phyloP scores from a whole-genome alignment of 2,113 vertebrate species.

The Toxotes jaculatrix region DNA sequence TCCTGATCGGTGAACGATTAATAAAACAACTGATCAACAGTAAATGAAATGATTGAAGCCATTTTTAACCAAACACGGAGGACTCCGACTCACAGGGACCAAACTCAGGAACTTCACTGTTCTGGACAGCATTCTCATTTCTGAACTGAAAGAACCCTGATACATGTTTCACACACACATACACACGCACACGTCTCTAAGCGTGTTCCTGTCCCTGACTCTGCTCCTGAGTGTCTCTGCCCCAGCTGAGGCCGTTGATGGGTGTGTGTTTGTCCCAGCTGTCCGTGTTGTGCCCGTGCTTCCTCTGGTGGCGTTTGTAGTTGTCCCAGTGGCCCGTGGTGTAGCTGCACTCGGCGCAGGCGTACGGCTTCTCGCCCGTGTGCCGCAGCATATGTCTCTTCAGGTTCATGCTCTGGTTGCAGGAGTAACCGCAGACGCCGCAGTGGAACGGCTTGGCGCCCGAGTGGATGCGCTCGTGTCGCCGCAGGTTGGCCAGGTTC shows the following conservation, averaged over 20 bases:
- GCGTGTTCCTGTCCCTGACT: slow-evolving; percentile 32
- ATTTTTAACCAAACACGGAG: no score
- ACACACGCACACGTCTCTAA: slow-evolving; percentile 31
- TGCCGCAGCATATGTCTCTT: slow-evolving; percentile 97
- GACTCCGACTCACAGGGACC: no score
- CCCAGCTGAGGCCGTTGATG: slow-evolving; percentile 44
- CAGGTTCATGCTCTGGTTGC: slow-evolving; percentile 99
- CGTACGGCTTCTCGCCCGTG: slow-evolving; percentile 94
- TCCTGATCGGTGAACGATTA: no score
- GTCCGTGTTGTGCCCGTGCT: slow-evolving; percentile 89
- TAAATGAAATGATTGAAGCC: background rate
- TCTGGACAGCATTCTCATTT: no score
- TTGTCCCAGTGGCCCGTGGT: slow-evolving; percentile 99
- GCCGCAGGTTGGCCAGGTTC: slow-evolving; percentile 96
- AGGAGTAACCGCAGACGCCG: slow-evolving; percentile 93
- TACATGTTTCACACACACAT: background rate
- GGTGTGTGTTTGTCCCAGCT: slow-evolving; percentile 84
- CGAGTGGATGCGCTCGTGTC: slow-evolving; percentile 95
- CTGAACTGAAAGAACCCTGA: background rate
- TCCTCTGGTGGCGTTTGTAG: slow-evolving; percentile 98
- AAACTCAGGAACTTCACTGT: no score
- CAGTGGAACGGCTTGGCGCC: slow-evolving; percentile 97
- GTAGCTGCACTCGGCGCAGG: slow-evolving; percentile 91
- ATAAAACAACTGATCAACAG: background rate
- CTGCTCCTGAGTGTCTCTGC: slow-evolving; percentile 19